phyloP scores from a whole-genome alignment of 2,888 invertebrate species.

The Tenthredo livida region DNA sequence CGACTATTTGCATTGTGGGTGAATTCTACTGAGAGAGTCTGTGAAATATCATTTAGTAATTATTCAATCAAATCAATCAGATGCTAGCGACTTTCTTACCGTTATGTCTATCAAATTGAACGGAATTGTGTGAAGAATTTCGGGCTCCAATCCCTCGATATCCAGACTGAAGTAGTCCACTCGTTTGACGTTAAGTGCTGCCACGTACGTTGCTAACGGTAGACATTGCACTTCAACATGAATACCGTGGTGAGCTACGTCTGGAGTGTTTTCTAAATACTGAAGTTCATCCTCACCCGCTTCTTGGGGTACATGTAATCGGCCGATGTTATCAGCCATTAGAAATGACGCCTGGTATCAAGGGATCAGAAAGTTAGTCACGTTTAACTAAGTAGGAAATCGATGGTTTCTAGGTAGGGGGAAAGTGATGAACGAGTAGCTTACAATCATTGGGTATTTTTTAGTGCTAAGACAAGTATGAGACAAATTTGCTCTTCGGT shows the following conservation, averaged over 20 bases:
- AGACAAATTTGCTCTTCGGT: constrained; percentile 78
- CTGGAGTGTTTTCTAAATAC: constrained; percentile 61
- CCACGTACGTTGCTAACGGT: constrained; percentile 79
- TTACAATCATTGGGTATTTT: constrained; percentile 76
- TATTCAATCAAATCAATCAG: not conserved
- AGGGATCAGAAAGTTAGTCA: constrained; percentile 15
- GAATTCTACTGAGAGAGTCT: constrained; percentile 78
- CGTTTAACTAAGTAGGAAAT: constrained; percentile 50
- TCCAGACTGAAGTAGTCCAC: constrained; percentile 81
- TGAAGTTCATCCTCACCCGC: constrained; percentile 55
- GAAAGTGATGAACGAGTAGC: constrained; percentile 55
- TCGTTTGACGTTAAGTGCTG: constrained; percentile 78
- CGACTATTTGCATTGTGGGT: constrained; percentile 76
- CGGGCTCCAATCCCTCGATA: constrained; percentile 80
- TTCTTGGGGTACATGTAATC: constrained; percentile 69
- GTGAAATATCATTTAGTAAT: constrained; percentile 56
- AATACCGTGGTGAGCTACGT: constrained; percentile 64
- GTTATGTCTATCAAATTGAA: constrained; percentile 79
- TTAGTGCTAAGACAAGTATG: constrained; percentile 78
- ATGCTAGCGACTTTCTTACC: constrained; percentile 62
- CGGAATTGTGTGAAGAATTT: constrained; percentile 79
- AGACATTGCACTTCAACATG: constrained; percentile 79
- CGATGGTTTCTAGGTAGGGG: not conserved
- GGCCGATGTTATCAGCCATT: constrained; percentile 77
- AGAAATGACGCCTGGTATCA: constrained; percentile 75